These are phyloP conservation scores for Trigoniulus corallinus DNA, from an alignment of 1,140 invertebrate species.

Conservation along the genomic window DNA sequence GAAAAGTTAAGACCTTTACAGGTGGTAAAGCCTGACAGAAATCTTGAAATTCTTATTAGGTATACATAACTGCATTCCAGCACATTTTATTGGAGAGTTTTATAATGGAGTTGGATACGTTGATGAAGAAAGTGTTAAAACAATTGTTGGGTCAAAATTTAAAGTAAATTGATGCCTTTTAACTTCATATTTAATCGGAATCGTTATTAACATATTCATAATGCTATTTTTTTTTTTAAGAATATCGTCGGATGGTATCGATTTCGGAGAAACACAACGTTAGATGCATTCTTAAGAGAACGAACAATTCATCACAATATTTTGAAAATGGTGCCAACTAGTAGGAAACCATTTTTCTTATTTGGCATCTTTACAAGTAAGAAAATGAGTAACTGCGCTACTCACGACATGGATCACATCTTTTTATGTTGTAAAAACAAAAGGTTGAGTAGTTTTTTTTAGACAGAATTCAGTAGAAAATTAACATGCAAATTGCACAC, in stretches of 20 bases:
- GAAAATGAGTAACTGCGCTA: background rate
- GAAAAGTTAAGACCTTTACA: background rate
- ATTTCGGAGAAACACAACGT: background rate
- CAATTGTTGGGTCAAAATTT: background rate
- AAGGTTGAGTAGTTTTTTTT: background rate
- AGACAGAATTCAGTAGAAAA: background rate
- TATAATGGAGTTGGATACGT: background rate
- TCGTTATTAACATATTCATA: background rate
- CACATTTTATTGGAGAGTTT: background rate
- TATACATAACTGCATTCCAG: background rate
- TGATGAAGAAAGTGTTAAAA: background rate
- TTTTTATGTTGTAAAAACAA: background rate
- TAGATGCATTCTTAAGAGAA: background rate
- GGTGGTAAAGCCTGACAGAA: too few relatives aligned
- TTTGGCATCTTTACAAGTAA: background rate
- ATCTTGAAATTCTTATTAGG: background rate
- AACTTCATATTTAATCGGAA: background rate
- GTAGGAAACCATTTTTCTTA: background rate
- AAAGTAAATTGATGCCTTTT: background rate
- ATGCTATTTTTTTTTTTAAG: background rate
- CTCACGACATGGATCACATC: background rate
- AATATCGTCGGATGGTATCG: constrained; percentile 1
- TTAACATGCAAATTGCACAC: background rate
- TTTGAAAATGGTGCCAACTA: background rate
- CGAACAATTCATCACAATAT: constrained; percentile 1